Evolutionary conservation across 2,113 vertebrate species (phyloP), one percentile per base, ranked within the genome.

Genomic region (Callionymus lyra): DNA sequence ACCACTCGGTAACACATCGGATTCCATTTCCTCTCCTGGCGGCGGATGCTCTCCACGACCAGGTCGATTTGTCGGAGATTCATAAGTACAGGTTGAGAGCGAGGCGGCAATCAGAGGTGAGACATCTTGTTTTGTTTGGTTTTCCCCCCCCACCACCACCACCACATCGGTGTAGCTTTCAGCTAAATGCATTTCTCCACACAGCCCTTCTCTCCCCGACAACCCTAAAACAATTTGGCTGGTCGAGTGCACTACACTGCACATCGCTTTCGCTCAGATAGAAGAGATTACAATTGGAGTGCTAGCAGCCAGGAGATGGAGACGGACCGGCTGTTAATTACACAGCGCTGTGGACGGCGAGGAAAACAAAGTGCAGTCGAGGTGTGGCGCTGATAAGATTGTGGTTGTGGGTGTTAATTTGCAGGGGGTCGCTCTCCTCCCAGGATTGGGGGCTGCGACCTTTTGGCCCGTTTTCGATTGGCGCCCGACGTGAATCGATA

Each of bases 401-500:
- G 13, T 32, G 64, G n/a, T 8, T 18, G 38, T 1, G 45, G 41
- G 59, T 69, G 68, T 76, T 75, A 79, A 77, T 82, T 77, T 75
- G 71, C 70, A 65, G 78, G 76, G 81, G n/a, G n/a, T n/a, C n/a
- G n/a, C 76, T 76, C 56, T 59, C 65, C 70, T 68, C 59, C 48
- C 48, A 44, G 50, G 62, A 63, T 65, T 57, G 55, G 16, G 55
- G 16, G 9, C 47, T 38, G 52, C 63, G 57, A 81, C 82, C 78
- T 81, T n/a, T 72, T 79, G 21, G 72, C 50, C 47, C 59, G 36
- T 56, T 48, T 64, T 67, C 63, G 44, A 19, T 50, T 68, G 68
- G 79, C 74, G n/a, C 69, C 66, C 16, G 5, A 69, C 70, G 82
- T 76, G 72, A 78, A 85, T 85, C 79, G 82, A 77, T 67, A 72